phyloP scores from a whole-genome alignment of 1,140 invertebrate species.

The Conopomorpha cramerella region DNA sequence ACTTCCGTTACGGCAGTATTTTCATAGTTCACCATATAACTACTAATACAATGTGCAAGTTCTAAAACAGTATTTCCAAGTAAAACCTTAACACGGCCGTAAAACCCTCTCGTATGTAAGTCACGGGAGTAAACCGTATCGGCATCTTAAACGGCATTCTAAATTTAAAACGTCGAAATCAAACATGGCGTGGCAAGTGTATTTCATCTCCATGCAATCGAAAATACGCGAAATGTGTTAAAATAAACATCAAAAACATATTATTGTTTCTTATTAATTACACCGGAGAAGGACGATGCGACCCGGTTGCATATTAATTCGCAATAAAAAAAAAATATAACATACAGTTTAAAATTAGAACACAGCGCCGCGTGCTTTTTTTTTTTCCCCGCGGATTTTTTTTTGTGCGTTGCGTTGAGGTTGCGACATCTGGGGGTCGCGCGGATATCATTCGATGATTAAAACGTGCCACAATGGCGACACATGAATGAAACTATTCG shows the following conservation, averaged over 20 bases:
- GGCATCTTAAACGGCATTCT: constrained; percentile 48
- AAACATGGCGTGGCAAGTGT: too few species aligned
- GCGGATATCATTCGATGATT: too few species aligned
- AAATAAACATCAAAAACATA: constrained; percentile 57
- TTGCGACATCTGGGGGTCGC: constrained; percentile 3
- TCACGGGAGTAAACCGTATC: constrained; percentile 44
- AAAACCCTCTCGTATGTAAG: too few species aligned
- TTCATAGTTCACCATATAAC: too few species aligned
- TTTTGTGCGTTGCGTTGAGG: neutral
- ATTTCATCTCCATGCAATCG: constrained; percentile 54
- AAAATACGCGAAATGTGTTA: constrained; percentile 57
- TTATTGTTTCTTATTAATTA: too few species aligned
- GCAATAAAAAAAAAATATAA: constrained; percentile 36
- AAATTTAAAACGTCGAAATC: too few species aligned
- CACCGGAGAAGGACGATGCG: too few species aligned
- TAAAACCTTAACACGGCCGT: too few species aligned
- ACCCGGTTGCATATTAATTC: constrained; percentile 42
- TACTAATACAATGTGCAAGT: too few species aligned
- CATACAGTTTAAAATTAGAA: constrained; percentile 44
- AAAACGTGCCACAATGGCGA: too few species aligned
- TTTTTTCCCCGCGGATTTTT: constrained; percentile 31
- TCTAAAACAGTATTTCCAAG: too few species aligned
- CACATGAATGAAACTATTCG: neutral
- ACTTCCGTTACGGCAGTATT: too few species aligned
- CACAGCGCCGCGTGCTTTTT: constrained; percentile 35